Evolutionary conservation across 2,113 vertebrate species (phyloP), one percentile per base, ranked within the genome.

Genomic region (Theristicus caerulescens): DNA sequence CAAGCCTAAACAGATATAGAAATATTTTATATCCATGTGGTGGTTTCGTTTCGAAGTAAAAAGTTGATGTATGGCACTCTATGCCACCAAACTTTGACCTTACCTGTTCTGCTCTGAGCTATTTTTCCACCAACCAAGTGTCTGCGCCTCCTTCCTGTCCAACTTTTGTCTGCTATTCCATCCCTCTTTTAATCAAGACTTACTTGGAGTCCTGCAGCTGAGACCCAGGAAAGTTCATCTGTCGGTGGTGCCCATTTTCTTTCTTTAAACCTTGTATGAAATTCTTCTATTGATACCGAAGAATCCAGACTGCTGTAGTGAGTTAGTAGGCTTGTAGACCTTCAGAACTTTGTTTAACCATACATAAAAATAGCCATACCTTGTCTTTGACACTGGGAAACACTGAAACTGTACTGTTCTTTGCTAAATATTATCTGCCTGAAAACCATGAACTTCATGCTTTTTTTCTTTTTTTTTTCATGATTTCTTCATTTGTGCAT

Each of bases 71-170:
- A 17, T 51, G n/a, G 13, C 9, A 47, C 36, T 26, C 26, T 36
- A 8, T 82, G 21, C 31, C 26, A 74, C 34, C n/a, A 61, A 47
- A 44, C 55, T 26, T 73, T 44, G 26, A 49, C 26, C 24, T 79
- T 74, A 17, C 7, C 7, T 17, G 6, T 65, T 82, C 44, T 47
- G 6, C 17, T 44, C 26, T 46, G 19, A 31, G 22, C 21, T 47
- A 3, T 20, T 57, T 73, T 85, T 81, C 18, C 10, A 74, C 15
- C 4, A 13, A 10, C 15, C 15, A 69, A 38, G 10, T 16, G 1
- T 42, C 32, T 59, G 13, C 0, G 0, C 40, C 17, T 87, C 19
- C 76, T 55, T 67, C 16, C 19, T 66, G 9, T 51, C 21, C 44
- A 46, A 0, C 8, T 57, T 81, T n/a, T 79, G 13, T 29, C 24